Conservation (phyloP, 2,113 vertebrate species). For the Engystomops pustulosus region DNA sequence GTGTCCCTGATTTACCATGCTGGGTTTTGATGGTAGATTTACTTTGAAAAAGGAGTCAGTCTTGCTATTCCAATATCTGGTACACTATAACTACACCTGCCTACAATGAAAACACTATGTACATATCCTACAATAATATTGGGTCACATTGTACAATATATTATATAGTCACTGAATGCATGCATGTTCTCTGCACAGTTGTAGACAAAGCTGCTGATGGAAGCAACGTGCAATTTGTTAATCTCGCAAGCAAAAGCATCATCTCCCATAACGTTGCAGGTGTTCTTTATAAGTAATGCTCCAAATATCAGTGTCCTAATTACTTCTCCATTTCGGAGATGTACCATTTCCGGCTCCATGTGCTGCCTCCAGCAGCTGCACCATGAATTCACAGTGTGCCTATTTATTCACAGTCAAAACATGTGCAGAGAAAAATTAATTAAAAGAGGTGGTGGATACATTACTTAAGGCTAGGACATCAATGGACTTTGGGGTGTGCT, state of each 20-base stretch:
- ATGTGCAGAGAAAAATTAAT: background rate
- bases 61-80: no score
- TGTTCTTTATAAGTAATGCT: constrained; percentile 11
- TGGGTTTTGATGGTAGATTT: no score
- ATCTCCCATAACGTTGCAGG: background rate
- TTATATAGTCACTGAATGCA: no score
- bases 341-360: background rate
- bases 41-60: no score
- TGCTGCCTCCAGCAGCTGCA: constrained; percentile 7
- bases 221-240: background rate
- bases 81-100: no score
- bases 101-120: no score
- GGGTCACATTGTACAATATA: no score
- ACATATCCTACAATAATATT: no score
- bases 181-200: background rate
- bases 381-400: constrained; percentile 20
- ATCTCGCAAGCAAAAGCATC: background rate
- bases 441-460: background rate
- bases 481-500: no score
- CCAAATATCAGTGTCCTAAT: background rate
- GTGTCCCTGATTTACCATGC: no score
- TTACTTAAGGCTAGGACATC: background rate
- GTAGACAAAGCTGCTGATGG: background rate
- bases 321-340: background rate
- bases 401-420: background rate